Evolutionary conservation across 2,113 vertebrate species (phyloP).

Genomic region (Catharus minimus): DNA sequence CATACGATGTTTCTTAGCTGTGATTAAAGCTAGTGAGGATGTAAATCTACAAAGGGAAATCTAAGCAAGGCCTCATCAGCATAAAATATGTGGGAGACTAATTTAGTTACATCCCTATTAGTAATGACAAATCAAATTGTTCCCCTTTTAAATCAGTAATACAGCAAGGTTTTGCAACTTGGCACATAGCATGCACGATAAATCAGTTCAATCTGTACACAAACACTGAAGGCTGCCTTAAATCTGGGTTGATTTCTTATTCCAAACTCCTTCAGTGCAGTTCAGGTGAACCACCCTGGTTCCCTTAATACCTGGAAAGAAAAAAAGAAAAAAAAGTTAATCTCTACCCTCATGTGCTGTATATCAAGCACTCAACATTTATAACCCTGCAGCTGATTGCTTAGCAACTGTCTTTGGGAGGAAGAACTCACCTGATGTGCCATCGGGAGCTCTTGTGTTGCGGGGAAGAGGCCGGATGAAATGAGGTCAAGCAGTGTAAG

Average conservation of each 20-base stretch:
- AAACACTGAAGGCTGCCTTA: neutral
- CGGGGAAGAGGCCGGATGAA: neutral
- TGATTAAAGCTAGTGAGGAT: slow-evolving; percentile 39
- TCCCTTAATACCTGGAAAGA: neutral
- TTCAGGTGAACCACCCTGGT: neutral
- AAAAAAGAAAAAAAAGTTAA: neutral
- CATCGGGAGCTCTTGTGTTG: neutral
- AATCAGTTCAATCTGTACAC: slow-evolving; percentile 5
- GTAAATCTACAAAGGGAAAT: slow-evolving; percentile 54
- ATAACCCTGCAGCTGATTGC: slow-evolving; percentile 28
- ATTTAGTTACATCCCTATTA: slow-evolving; percentile 56
- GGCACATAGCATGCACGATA: neutral
- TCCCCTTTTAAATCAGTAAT: slow-evolving; percentile 37
- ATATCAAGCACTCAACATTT: slow-evolving; percentile 22
- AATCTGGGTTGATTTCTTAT: neutral
- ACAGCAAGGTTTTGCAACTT: slow-evolving; percentile 28
- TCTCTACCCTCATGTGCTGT: neutral
- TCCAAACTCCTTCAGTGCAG: neutral
- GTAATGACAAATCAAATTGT: slow-evolving; percentile 65
- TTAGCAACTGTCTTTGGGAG: slow-evolving; percentile 41
- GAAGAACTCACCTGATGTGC: slow-evolving; percentile 21
- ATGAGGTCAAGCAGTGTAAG: slow-evolving; percentile 26
- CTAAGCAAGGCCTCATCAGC: slow-evolving; percentile 50
- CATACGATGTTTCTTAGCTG: neutral
- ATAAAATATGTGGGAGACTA: slow-evolving; percentile 54